phyloP scores from a whole-genome alignment of 2,113 vertebrate genomes.

The Silurus asotus region DNA sequence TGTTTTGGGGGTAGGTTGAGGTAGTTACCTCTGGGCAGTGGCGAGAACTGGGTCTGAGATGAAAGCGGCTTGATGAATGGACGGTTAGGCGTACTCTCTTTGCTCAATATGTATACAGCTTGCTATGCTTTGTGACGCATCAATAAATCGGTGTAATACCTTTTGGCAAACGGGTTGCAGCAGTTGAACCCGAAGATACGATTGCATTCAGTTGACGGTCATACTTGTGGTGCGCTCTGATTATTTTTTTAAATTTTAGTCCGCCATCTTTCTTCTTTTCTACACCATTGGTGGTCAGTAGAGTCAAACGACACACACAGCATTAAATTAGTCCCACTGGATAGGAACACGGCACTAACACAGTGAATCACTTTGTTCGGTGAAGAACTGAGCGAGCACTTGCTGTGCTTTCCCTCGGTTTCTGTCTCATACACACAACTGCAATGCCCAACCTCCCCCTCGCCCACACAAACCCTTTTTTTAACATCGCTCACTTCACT shows the following conservation, averaged over 20 bases:
- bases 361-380: constrained; percentile 26
- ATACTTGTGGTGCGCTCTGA: background rate
- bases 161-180: background rate
- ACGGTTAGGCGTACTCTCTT: constrained; percentile 12
- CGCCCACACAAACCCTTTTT: constrained; percentile 50
- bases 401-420: constrained; percentile 35
- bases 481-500: constrained; percentile 32
- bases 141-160: background rate
- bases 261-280: background rate
- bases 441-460: background rate
- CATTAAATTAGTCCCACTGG: constrained; percentile 18
- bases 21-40: constrained; percentile 20
- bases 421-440: constrained; percentile 3
- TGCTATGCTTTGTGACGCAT: background rate
- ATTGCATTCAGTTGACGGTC: background rate
- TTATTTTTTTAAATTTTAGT: background rate
- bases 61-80: constrained; percentile 30
- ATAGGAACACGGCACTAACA: constrained; percentile 10
- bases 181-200: background rate
- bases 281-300: background rate
- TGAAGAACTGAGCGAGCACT: constrained; percentile 9
- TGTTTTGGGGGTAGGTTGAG: background rate
- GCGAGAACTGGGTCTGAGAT: constrained; percentile 1
- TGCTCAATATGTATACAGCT: constrained; percentile 1
- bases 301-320: background rate